Conservation (phyloP, 2,797 vertebrate genomes). For the Sebastiscus albofasciatus region DNA sequence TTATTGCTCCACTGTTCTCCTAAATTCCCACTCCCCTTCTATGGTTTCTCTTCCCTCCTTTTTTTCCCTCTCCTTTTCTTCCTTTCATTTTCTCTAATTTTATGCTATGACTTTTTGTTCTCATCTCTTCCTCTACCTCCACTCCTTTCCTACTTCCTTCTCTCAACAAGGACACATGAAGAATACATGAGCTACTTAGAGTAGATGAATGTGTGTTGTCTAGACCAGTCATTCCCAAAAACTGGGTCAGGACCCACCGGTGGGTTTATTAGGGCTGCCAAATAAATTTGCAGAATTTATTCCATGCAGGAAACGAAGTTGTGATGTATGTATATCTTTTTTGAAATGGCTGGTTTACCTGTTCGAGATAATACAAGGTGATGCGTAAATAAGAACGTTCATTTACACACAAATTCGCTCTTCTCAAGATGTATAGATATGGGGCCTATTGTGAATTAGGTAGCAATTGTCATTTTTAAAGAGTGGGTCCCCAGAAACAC, state of each 20-base stretch:
- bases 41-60: neutral
- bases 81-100: neutral
- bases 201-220: slow-evolving; percentile 15
- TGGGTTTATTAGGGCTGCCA: too few species aligned
- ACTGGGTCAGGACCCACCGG: too few species aligned
- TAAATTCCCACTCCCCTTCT: neutral
- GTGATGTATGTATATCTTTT: too few species aligned
- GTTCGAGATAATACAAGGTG: too few species aligned
- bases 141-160: neutral
- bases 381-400: too few species aligned
- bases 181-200: slow-evolving; percentile 24
- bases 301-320: accelerated
- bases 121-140: neutral
- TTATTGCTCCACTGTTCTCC: slow-evolving; percentile 30
- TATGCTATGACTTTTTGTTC: neutral
- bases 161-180: slow-evolving; percentile 20
- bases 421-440: too few species aligned
- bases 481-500: too few species aligned
- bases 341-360: too few species aligned
- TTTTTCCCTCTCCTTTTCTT: neutral
- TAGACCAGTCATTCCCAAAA: neutral
- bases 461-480: too few species aligned
- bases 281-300: too few species aligned
- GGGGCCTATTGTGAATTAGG: too few species aligned
- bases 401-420: too few species aligned